Percentiles rank a stretch among this genome's conserved stretches.
Conservation (phyloP, 2,797 vertebrate species). For the Neostethus bicornis region DNA sequence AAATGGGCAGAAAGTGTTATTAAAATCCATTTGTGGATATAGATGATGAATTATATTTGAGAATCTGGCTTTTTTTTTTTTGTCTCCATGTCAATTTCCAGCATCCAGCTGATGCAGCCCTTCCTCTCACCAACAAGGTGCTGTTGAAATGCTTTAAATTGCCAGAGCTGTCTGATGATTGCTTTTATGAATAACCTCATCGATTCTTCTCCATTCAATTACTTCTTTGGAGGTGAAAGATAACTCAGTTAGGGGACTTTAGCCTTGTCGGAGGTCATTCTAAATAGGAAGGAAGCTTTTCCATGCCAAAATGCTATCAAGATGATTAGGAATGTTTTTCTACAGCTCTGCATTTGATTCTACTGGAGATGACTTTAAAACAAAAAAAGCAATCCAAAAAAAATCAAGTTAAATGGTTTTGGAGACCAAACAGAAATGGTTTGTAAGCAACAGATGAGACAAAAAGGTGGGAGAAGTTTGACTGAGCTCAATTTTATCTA, state of each 20-base stretch:
- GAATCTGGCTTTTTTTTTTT: conserved; percentile 28
- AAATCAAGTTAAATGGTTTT: conserved; percentile 50
- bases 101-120: conserved; percentile 38
- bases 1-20: conserved; percentile 59
- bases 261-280: conserved; percentile 68
- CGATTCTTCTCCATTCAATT: conserved; percentile 73
- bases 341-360: conserved; percentile 45
- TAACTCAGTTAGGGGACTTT: conserved; percentile 69
- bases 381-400: conserved; percentile 47
- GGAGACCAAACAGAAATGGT: conserved; percentile 22
- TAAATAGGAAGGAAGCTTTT: conserved; percentile 54
- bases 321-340: conserved; percentile 58
- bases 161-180: conserved; percentile 60
- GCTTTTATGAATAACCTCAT: conserved; percentile 70
- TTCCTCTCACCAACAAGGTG: conserved; percentile 27
- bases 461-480: conserved; percentile 14
- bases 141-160: conserved; percentile 61
- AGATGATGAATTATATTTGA: conserved; percentile 63
- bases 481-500: conserved; percentile 22
- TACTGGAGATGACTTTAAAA: conserved; percentile 39
- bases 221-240: conserved; percentile 61
- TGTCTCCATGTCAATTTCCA: conserved; percentile 48
- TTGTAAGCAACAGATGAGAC: conserved; percentile 32
- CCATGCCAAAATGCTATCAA: conserved; percentile 65
- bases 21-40: conserved; percentile 48